These are phyloP conservation scores for Drosophila arizonae DNA, from an alignment of 1,140 invertebrate genomes.

Conservation along the genomic window DNA sequence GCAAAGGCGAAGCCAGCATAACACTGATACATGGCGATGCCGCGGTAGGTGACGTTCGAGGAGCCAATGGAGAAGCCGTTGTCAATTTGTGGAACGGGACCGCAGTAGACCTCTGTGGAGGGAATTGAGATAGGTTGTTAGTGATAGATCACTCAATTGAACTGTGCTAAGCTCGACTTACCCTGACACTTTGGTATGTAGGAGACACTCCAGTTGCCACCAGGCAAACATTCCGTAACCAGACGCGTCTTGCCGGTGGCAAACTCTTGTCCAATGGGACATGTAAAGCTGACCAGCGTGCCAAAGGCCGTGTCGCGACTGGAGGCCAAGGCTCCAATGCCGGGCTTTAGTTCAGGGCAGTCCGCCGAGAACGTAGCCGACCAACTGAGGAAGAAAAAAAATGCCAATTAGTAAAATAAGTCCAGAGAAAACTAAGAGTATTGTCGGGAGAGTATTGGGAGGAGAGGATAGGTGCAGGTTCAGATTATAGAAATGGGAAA, in stretches of 20 bases:
- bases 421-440: background rate
- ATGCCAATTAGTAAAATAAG: background rate
- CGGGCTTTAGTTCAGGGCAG: constrained; percentile 92
- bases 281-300: constrained; percentile 94
- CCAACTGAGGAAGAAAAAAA: constrained; percentile 86
- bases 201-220: constrained; percentile 95
- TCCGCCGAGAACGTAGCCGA: constrained; percentile 96
- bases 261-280: constrained; percentile 97
- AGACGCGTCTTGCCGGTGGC: constrained; percentile 93
- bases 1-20: constrained; percentile 98
- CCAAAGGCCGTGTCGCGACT: constrained; percentile 96
- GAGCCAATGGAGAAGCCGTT: constrained; percentile 98
- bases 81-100: constrained; percentile 97
- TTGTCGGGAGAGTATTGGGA: too few relatives aligned
- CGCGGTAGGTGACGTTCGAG: constrained; percentile 96
- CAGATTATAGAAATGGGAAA: too few relatives aligned
- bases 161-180: constrained; percentile 26
- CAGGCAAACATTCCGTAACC: constrained; percentile 92
- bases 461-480: too few relatives aligned
- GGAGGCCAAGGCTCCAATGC: constrained; percentile 93
- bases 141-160: too few relatives aligned
- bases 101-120: constrained; percentile 95
- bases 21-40: constrained; percentile 96
- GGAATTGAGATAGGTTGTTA: background rate
- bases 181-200: constrained; percentile 97